These are phyloP conservation scores for Pseudomyrmex flavicornis DNA, from an alignment of 1,140 invertebrate genomes.

Conservation along the genomic window DNA sequence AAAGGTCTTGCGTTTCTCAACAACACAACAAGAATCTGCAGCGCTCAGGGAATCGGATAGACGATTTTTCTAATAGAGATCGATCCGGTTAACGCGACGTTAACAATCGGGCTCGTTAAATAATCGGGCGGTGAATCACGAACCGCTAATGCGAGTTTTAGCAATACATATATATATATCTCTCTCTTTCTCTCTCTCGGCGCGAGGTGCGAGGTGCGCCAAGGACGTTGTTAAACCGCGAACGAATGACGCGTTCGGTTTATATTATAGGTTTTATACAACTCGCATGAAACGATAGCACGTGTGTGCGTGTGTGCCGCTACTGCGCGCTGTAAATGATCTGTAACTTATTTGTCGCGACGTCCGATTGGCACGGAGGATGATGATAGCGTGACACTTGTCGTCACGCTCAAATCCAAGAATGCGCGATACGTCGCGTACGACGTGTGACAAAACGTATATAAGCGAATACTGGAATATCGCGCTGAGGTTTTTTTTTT, in stretches of 20 bases:
- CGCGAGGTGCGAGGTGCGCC: background rate
- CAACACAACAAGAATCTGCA: too few relatives aligned
- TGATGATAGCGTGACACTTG: background rate
- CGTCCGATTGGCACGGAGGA: background rate
- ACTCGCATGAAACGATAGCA: background rate
- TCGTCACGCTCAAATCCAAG: background rate
- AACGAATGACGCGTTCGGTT: background rate
- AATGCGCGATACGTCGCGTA: background rate
- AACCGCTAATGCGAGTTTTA: background rate
- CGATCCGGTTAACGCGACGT: slow-evolving; percentile 21
- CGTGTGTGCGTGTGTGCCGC: background rate
- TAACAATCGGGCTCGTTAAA: slow-evolving; percentile 25
- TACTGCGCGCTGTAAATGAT: background rate
- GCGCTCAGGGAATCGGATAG: too few relatives aligned
- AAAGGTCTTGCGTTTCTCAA: too few relatives aligned
- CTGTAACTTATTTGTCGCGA: slow-evolving; percentile 7
- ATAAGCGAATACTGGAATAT: too few relatives aligned
- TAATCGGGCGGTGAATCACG: slow-evolving; percentile 28
- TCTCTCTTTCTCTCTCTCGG: background rate
- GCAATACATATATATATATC: background rate
- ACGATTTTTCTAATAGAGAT: too few relatives aligned
- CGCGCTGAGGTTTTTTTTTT: too few relatives aligned
- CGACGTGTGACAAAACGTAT: too few relatives aligned
- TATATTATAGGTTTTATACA: too few relatives aligned
- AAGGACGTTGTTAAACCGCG: slow-evolving; percentile 1